Conservation (phyloP, 2,113 vertebrate genomes). For the Anhinga anhinga region DNA sequence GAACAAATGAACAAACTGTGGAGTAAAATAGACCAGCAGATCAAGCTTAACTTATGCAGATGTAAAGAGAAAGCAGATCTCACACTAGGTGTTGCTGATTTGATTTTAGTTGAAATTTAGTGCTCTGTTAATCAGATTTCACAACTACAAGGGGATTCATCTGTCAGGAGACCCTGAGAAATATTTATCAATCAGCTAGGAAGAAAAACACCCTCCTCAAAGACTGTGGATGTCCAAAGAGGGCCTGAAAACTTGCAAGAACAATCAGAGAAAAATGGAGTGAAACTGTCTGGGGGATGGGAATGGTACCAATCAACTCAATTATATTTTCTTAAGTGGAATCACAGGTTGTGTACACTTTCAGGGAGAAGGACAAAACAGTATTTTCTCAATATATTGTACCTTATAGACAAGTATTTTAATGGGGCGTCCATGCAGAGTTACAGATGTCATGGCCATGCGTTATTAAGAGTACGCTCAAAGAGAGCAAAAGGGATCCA, state of each 20-base stretch:
- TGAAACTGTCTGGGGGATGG: not conserved
- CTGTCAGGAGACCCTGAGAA: not conserved
- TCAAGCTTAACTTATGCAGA: not conserved
- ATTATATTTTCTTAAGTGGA: not conserved
- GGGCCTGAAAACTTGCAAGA: not conserved
- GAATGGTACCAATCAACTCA: not conserved
- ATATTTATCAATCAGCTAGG: not conserved
- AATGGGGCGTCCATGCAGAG: not conserved
- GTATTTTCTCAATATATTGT: not conserved
- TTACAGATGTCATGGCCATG: not conserved
- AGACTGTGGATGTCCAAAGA: not conserved
- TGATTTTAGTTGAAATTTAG: conserved; percentile 5
- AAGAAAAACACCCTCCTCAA: not conserved
- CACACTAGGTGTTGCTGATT: not conserved
- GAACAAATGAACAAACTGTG: not conserved
- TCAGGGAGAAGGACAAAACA: not conserved
- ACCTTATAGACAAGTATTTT: not conserved
- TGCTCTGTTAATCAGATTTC: conserved; percentile 10
- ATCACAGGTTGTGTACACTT: not conserved
- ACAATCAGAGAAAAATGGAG: not conserved
- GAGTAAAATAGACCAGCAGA: not conserved
- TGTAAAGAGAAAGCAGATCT: not conserved
- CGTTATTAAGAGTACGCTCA: not conserved
- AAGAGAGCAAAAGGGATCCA: not conserved
- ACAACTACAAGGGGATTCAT: not conserved